A percentile compares a stretch with the other conserved stretches of the same genome.
Conservation (phyloP, 2,888 invertebrate species). For the Agrotis clavis region DNA sequence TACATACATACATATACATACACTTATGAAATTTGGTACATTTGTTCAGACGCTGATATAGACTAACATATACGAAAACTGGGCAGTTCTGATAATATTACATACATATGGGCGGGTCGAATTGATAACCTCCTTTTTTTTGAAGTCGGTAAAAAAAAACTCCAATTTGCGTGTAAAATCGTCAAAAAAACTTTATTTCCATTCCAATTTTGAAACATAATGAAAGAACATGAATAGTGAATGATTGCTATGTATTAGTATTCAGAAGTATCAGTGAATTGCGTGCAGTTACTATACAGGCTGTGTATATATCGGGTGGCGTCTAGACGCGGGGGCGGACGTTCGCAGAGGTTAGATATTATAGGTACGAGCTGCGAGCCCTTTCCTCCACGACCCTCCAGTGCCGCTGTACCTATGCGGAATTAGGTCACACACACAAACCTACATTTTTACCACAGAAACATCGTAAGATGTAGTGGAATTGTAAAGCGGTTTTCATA, state of each 20-base stretch:
- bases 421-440: constrained; percentile 71
- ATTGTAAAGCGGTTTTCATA: constrained; percentile 15
- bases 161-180: not conserved
- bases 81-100: too few relatives aligned
- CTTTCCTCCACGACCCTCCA: constrained; percentile 71
- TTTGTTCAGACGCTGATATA: too few relatives aligned
- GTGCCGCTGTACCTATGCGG: constrained; percentile 58
- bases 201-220: constrained; percentile 4
- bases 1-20: too few relatives aligned
- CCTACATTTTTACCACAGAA: constrained; percentile 44
- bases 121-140: too few relatives aligned
- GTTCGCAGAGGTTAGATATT: constrained; percentile 74
- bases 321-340: constrained; percentile 86
- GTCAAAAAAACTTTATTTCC: constrained; percentile 2
- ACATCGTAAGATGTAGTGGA: constrained; percentile 10
- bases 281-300: constrained; percentile 64
- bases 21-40: too few relatives aligned
- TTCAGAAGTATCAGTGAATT: constrained; percentile 52
- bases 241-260: constrained; percentile 37
- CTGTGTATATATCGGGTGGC: constrained; percentile 65
- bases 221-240: constrained; percentile 26
- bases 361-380: constrained; percentile 62
- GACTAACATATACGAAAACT: too few relatives aligned
- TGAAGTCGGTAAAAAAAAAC: too few relatives aligned
- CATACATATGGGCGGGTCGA: too few relatives aligned